Base-by-base conservation (phyloP, 2,797 vertebrate genomes). In the Cryptoblepharus egeriae region DNA sequence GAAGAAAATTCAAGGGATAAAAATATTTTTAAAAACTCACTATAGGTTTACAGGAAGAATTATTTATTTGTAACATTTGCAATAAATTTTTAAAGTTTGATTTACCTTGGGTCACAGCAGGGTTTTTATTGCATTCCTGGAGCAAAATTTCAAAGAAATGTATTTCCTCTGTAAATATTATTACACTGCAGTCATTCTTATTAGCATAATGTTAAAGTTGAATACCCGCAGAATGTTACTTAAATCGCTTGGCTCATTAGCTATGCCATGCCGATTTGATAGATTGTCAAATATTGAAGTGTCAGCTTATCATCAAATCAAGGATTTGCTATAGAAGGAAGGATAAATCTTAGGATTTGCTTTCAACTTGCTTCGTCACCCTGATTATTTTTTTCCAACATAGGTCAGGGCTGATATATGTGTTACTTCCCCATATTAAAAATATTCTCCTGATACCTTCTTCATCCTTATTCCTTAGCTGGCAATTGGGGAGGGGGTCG, bases 131-230 rank as follows among this genome's bases (percentile, higher is more conserved):
- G 24, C 9, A 78, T 88, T 87, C 69, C 2, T 24, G 28, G 42
- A 82, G 32, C 26, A 55, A 61, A 65, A 65, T 83, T 72, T 72
- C 69, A 85, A 57, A 80, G 85, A 69, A 35, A 60, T 77, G 28
- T 8, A 10, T 81, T 58, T 74, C 39, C 84, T 3, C 69, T 30
- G 10, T 35, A 82, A 71, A 28, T 49, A 69, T 39, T 81, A 90
- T 79, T 83, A 69, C 89, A 89, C 82, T 88, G 11, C 28, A 89
- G 85, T 80, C 57, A 57, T 86, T 92, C 49, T 79, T 68, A 60
- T 85, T 37, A 87, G 63, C 58, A 75, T 49, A 42, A 89, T 28
- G 83, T 26, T 86, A 83, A 55, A 64, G 28, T 1, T 79, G 30
- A 81, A 81, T 32, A 89, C 68, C 20, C 83, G 58, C 2, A 82